phyloP scores from a whole-genome alignment of 2,113 vertebrate genomes.

The Trematomus loennbergii region DNA sequence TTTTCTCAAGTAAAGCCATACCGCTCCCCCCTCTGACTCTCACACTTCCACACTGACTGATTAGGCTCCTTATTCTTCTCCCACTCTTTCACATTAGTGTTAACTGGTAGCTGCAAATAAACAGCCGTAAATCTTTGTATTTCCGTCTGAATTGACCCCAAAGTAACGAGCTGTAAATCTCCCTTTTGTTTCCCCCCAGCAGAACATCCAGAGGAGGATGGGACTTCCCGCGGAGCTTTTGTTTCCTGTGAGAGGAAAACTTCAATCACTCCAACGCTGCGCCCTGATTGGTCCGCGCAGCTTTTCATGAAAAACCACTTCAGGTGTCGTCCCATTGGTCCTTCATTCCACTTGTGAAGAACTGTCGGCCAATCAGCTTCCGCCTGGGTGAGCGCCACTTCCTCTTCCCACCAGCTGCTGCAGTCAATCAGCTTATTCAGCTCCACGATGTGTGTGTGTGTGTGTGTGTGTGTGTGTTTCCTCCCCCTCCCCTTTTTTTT shows the following conservation, averaged over 20 bases:
- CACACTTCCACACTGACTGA: background rate
- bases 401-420: slow-evolving; percentile 77
- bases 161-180: slow-evolving; percentile 30
- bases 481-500: slow-evolving; percentile 28
- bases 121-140: slow-evolving; percentile 8
- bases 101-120: background rate
- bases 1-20: too few relatives aligned
- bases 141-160: slow-evolving; percentile 4
- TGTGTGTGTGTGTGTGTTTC: slow-evolving; percentile 37
- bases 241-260: slow-evolving; percentile 63
- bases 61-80: too few relatives aligned
- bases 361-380: slow-evolving; percentile 54
- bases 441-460: slow-evolving; percentile 29
- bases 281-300: slow-evolving; percentile 34
- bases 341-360: slow-evolving; percentile 14
- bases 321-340: slow-evolving; percentile 42
- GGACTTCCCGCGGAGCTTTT: slow-evolving; percentile 53
- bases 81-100: too few relatives aligned
- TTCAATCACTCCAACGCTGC: slow-evolving; percentile 39
- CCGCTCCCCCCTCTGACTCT: background rate
- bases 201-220: slow-evolving; percentile 57
- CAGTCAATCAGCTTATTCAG: slow-evolving; percentile 80
- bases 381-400: slow-evolving; percentile 54
- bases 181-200: slow-evolving; percentile 25
- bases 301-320: slow-evolving; percentile 20